A percentile compares a stretch with the other conserved stretches of the same genome.
Conservation (phyloP, 1,140 invertebrate species). For the Drosophila paulistorum region DNA sequence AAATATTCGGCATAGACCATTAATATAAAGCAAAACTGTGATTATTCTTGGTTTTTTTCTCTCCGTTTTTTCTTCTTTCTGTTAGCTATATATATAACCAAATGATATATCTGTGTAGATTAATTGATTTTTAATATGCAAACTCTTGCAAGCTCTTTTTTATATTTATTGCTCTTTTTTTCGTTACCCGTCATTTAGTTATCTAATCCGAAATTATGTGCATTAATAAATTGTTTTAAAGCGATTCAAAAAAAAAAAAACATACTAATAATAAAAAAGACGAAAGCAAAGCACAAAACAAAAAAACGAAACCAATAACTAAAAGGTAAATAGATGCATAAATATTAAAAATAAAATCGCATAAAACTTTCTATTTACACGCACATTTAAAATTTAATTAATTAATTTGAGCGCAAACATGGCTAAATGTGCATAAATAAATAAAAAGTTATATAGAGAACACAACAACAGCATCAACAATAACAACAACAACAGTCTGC, state of each 20-base stretch:
- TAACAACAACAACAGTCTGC: neutral
- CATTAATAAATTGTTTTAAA: conserved; percentile 57
- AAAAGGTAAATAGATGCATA: conserved; percentile 10
- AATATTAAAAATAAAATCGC: conserved; percentile 11
- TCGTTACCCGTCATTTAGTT: conserved; percentile 9
- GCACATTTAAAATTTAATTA: conserved; percentile 57
- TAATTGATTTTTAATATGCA: conserved; percentile 61
- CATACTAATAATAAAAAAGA: neutral
- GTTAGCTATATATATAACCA: conserved; percentile 35
- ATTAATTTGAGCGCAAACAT: conserved; percentile 43
- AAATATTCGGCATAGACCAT: neutral
- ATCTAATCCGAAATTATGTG: conserved; percentile 60
- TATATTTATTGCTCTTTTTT: conserved; percentile 6
- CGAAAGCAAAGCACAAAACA: conserved; percentile 5
- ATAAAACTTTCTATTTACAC: conserved; percentile 51
- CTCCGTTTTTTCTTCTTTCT: neutral
- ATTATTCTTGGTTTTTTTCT: neutral
- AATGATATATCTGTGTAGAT: conserved; percentile 44
- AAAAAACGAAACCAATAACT: conserved; percentile 8
- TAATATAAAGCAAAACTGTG: neutral
- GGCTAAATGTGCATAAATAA: conserved; percentile 43
- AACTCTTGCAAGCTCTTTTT: conserved; percentile 3
- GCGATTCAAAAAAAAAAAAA: conserved; percentile 1
- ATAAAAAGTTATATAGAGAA: neutral
- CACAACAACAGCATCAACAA: conserved; percentile 1